Evolutionary conservation across 2,113 vertebrate species (phyloP).

Genomic region (Hemichromis elongatus): DNA sequence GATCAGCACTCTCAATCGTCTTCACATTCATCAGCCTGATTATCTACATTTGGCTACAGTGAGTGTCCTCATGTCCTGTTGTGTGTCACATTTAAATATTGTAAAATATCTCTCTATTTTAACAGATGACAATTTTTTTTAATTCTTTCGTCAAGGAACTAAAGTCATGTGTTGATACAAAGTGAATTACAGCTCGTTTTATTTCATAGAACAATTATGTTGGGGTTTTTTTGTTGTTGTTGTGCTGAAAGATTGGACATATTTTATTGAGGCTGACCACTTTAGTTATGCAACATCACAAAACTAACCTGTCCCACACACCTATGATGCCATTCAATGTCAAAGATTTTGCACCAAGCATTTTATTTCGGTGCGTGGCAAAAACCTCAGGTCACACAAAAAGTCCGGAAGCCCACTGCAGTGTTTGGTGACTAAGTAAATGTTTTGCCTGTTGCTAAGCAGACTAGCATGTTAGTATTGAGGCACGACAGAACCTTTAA

Average conservation of each 20-base stretch:
- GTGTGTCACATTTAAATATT: not conserved
- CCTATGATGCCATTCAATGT: not conserved
- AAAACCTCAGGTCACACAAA: not conserved
- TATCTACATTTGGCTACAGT: slow-evolving; percentile 74
- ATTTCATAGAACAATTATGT: accelerated
- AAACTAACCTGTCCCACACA: not conserved
- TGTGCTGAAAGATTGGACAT: not conserved
- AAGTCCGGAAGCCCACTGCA: not conserved
- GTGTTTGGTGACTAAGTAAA: not conserved
- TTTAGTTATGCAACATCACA: not conserved
- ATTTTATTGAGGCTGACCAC: not conserved
- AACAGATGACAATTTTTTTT: not conserved
- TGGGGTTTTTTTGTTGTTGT: not conserved
- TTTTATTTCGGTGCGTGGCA: not conserved
- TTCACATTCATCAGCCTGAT: slow-evolving; percentile 71
- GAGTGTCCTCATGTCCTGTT: not conserved
- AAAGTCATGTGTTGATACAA: not conserved
- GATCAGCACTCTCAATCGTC: slow-evolving; percentile 72
- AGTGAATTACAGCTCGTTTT: not conserved
- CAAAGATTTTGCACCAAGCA: accelerated
- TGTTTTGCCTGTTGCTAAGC: not conserved
- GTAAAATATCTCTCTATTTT: not conserved
- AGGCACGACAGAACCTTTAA: not conserved
- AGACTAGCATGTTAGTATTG: not conserved
- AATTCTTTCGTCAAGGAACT: not conserved